Conservation (phyloP, 2,113 vertebrate species). For the Lepisosteus osseus region DNA sequence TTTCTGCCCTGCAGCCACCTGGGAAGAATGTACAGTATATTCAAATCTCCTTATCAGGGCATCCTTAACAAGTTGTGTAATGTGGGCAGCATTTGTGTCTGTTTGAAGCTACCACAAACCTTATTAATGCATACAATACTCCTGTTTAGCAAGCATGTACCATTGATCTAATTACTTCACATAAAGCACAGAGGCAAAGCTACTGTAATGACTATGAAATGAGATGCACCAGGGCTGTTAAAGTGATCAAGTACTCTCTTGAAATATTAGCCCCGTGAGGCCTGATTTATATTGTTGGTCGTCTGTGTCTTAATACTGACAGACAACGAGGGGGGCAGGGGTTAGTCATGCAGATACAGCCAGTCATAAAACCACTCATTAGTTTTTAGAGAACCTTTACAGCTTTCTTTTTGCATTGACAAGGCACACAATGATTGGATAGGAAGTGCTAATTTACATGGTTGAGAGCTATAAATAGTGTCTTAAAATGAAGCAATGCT, state of each 20-base stretch:
- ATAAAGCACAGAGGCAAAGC: background rate
- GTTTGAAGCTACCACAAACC: background rate
- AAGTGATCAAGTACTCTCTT: constrained; percentile 1
- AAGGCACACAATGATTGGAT: background rate
- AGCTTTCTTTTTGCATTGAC: background rate
- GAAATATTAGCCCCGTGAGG: background rate
- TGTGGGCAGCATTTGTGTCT: background rate
- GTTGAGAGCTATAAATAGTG: no score
- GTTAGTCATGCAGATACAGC: background rate
- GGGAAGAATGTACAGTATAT: no score
- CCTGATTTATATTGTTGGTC: background rate
- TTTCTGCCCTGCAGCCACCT: no score
- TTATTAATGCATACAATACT: background rate
- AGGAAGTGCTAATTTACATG: no score
- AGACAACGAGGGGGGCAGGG: background rate
- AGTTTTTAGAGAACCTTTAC: background rate
- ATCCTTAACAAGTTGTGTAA: background rate
- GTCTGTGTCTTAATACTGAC: no score
- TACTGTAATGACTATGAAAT: no score
- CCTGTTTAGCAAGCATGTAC: background rate
- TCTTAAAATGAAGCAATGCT: no score
- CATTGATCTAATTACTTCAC: background rate
- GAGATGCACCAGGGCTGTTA: background rate
- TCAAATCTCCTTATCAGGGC: no score
- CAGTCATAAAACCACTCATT: background rate